phyloP scores from a whole-genome alignment of 2,888 invertebrate species.

The Chrysopilus asiliformis region DNA sequence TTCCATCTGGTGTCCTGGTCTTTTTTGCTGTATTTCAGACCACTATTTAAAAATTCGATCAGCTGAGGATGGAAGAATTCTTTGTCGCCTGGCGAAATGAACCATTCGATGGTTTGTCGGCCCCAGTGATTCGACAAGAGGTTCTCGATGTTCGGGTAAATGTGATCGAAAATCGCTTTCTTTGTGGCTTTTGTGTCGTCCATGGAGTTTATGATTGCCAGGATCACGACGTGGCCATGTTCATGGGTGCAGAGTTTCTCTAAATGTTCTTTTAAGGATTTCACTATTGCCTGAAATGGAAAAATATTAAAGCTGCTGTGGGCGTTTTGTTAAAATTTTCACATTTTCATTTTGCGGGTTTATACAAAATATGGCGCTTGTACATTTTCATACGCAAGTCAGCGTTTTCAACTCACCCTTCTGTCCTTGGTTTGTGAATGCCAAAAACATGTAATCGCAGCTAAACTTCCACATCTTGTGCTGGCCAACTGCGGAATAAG shows the following conservation, averaged over 20 bases:
- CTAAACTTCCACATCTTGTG: slow-evolving; percentile 68
- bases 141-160: slow-evolving; percentile 51
- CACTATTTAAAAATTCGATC: slow-evolving; percentile 57
- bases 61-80: slow-evolving; percentile 72
- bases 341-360: slow-evolving; percentile 2
- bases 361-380: neutral
- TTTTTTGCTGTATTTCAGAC: slow-evolving; percentile 64
- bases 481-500: slow-evolving; percentile 51
- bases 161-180: slow-evolving; percentile 61
- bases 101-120: slow-evolving; percentile 72
- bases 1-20: slow-evolving; percentile 48
- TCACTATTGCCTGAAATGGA: slow-evolving; percentile 56
- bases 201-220: slow-evolving; percentile 73
- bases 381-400: slow-evolving; percentile 7
- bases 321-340: neutral
- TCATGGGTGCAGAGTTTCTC: slow-evolving; percentile 71
- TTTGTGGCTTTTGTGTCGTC: slow-evolving; percentile 87
- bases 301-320: slow-evolving; percentile 1
- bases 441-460: slow-evolving; percentile 78
- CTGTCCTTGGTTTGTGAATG: slow-evolving; percentile 69
- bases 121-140: slow-evolving; percentile 70
- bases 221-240: slow-evolving; percentile 68
- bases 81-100: slow-evolving; percentile 69
- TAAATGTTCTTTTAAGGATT: slow-evolving; percentile 75
- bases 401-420: slow-evolving; percentile 49